Percentiles rank a stretch among this genome's conserved stretches.
These are phyloP conservation scores for Aethina tumida DNA, from an alignment of 1,140 invertebrate species.

Conservation along the genomic window DNA sequence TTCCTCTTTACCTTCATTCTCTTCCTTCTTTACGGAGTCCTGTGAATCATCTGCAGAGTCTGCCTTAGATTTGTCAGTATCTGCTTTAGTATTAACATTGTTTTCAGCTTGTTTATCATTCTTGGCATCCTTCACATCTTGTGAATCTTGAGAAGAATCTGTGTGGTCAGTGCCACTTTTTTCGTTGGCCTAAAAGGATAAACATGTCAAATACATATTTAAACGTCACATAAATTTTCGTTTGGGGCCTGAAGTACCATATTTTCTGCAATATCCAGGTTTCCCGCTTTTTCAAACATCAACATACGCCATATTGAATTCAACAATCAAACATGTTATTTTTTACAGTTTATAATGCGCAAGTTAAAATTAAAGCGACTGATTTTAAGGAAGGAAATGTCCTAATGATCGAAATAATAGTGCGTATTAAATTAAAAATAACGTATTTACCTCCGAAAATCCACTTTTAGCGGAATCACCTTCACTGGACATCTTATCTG, in stretches of 20 bases:
- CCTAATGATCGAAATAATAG: background rate
- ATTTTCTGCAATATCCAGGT: conserved; percentile 17
- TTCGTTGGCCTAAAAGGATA: conserved; percentile 22
- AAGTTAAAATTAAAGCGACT: conserved; percentile 7
- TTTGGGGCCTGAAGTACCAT: conserved; percentile 6
- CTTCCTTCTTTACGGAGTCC: too few relatives aligned
- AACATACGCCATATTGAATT: conserved; percentile 36
- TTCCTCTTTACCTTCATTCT: conserved; percentile 14
- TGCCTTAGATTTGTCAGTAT: conserved; percentile 17
- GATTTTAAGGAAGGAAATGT: conserved; percentile 1
- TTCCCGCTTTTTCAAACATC: conserved; percentile 37
- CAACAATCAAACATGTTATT: conserved; percentile 28
- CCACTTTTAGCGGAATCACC: conserved; percentile 33
- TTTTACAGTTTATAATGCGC: conserved; percentile 8
- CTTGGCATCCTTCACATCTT: conserved; percentile 19
- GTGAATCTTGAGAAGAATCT: conserved; percentile 28
- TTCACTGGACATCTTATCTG: conserved; percentile 33
- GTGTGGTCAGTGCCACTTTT: conserved; percentile 24
- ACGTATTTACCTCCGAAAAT: conserved; percentile 27
- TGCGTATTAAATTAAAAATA: conserved; percentile 8
- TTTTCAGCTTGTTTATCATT: conserved; percentile 19
- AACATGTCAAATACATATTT: background rate
- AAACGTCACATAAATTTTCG: background rate
- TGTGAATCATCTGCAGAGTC: conserved; percentile 8
- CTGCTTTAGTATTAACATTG: conserved; percentile 19